Evolutionary conservation across 2,113 vertebrate genomes (phyloP), one percentile per base, ranked within the genome.

Genomic region (Saiga tatarica): DNA sequence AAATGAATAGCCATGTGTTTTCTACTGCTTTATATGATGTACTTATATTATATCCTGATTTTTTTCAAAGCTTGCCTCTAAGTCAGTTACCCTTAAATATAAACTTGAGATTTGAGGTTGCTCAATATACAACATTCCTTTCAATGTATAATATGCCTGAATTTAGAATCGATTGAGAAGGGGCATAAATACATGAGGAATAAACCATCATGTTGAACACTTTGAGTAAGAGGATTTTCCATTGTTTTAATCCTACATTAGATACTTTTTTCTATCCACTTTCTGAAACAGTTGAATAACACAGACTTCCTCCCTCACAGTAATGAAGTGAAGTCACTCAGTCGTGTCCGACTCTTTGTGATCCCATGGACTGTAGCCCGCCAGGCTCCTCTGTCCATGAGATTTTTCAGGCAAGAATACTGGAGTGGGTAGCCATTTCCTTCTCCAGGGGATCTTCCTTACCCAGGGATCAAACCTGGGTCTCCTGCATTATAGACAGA

Each of bases 1-100:
- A 93, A 95, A 95, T 90, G 94, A 91, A 97, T 4, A 78, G 36
- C 92, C 92, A 71, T 78, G 53, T 91, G 93, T 90, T 95, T 94
- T 82, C 89, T 74, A 59, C 87, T 25, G 79, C 45, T 53, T 85
- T 88, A 50, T 71, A 76, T 36, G 33, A 33, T 60, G 14, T 47
- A 83, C 36, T 90, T 91, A 53, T 30, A 52, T 45, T 82, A 76
- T 30, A 15, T 39, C 30, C 33, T 28, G 36, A 45, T n/a, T 89
- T 50, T 89, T 39, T 45, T 42, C 55, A 11, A 90, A 95, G 53
- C 7, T 57, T 93, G 28, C n/a, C 47, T 90, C 33, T 78, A 92
- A 30, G 76, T 92, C 88, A 96, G 6, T 97, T 92, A 94, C 76
- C 19, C 26, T 94, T 30, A 67, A 87, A 67, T 85, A n/a, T 59